Percentiles rank a stretch among this genome's conserved stretches.
Evolutionary conservation across 1,140 invertebrate species (phyloP).

Genomic region (Pseudomyrmex cubaensis): DNA sequence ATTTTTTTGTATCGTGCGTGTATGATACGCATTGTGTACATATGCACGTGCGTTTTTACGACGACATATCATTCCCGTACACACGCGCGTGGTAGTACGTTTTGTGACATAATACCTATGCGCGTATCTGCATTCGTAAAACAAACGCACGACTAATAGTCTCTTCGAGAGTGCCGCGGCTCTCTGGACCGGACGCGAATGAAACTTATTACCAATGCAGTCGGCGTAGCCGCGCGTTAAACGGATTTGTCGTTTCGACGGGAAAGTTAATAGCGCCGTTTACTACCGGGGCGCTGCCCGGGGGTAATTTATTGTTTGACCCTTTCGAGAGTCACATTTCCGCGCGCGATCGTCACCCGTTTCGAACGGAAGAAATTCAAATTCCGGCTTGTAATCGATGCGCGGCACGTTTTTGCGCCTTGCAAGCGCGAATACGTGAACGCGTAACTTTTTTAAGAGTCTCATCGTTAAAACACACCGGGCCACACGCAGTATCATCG

Average conservation of each 20-base stretch:
- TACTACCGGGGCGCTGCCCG: constrained; percentile 39
- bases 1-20: not conserved
- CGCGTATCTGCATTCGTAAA: constrained; percentile 65
- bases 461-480: constrained; percentile 7
- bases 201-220: constrained; percentile 64
- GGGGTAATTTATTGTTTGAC: constrained; percentile 67
- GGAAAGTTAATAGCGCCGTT: constrained; percentile 68
- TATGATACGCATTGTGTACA: not conserved
- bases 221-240: constrained; percentile 58
- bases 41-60: constrained; percentile 2
- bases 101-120: constrained; percentile 48
- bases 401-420: constrained; percentile 43
- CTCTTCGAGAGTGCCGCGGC: constrained; percentile 36
- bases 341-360: constrained; percentile 42
- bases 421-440: not conserved
- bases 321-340: constrained; percentile 52
- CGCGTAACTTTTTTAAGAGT: constrained; percentile 38
- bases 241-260: constrained; percentile 69
- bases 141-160: constrained; percentile 59
- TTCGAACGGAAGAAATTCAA: constrained; percentile 50
- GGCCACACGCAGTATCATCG: not conserved
- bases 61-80: constrained; percentile 15
- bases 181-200: constrained; percentile 47
- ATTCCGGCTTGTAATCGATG: constrained; percentile 31
- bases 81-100: not conserved